These are phyloP conservation scores for Chaetodon trifascialis DNA, from an alignment of 2,113 vertebrate genomes.

Conservation along the genomic window DNA sequence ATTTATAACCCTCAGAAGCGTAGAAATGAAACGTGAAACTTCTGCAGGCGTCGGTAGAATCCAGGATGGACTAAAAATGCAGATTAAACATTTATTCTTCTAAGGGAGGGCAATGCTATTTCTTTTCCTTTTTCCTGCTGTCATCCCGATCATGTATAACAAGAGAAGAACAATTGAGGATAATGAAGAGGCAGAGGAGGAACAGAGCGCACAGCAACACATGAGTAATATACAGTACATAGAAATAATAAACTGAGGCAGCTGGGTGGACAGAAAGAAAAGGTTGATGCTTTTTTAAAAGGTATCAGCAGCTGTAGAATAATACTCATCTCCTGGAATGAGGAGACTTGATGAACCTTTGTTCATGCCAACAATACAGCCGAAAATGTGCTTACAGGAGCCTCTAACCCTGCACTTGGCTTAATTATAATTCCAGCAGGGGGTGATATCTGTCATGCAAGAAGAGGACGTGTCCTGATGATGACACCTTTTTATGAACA, in stretches of 20 bases:
- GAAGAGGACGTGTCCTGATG: background rate
- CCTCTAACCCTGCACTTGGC: background rate
- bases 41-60: background rate
- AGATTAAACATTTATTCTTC: background rate
- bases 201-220: background rate
- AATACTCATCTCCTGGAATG: background rate
- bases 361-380: background rate
- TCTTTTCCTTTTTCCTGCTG: background rate
- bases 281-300: background rate
- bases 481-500: background rate
- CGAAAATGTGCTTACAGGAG: background rate
- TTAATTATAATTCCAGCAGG: background rate
- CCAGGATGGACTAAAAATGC: background rate
- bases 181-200: background rate
- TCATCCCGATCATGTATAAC: background rate
- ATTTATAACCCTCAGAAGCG: background rate
- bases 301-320: background rate
- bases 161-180: background rate
- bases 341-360: background rate
- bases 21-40: background rate
- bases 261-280: background rate
- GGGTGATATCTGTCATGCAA: background rate
- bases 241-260: background rate
- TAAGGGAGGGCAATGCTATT: slow-evolving; percentile 5
- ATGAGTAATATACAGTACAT: background rate